These are phyloP conservation scores for Paramisgurnus dabryanus DNA, from an alignment of 2,113 vertebrate genomes.

Conservation along the genomic window DNA sequence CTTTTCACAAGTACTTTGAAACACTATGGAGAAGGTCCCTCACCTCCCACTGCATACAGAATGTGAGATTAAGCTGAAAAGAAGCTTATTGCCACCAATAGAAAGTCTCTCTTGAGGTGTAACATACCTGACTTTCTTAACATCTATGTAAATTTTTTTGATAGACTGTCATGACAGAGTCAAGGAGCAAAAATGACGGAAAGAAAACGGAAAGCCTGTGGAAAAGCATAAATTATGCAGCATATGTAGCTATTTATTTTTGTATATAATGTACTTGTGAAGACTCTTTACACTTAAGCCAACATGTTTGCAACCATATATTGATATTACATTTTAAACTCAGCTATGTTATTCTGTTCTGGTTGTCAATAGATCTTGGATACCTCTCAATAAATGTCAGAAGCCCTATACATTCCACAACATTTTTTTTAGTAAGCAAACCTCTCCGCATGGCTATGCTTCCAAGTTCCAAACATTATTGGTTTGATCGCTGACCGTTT, in stretches of 20 bases:
- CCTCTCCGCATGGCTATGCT: slow-evolving; percentile 2
- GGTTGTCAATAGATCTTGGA: background rate
- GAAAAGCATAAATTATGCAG: background rate
- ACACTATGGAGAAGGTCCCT: slow-evolving; percentile 11
- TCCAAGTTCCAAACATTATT: slow-evolving; percentile 8
- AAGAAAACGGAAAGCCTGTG: background rate
- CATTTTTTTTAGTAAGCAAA: background rate
- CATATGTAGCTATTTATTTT: slow-evolving; percentile 38
- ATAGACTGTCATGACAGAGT: slow-evolving; percentile 28
- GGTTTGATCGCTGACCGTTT: slow-evolving; percentile 9
- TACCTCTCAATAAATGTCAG: background rate
- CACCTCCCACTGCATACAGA: slow-evolving; percentile 33
- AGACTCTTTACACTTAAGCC: slow-evolving; percentile 20
- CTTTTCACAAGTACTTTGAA: slow-evolving; percentile 28
- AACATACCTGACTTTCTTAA: slow-evolving; percentile 32
- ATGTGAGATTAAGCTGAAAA: slow-evolving; percentile 21
- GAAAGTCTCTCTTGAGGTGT: slow-evolving; percentile 19
- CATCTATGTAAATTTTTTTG: slow-evolving; percentile 18
- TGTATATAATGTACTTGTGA: slow-evolving; percentile 16
- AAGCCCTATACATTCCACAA: background rate
- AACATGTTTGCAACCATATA: background rate
- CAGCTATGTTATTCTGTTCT: background rate
- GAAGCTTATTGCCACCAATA: background rate
- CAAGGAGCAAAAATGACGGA: slow-evolving; percentile 7
- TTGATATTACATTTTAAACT: background rate